Evolutionary conservation across 2,113 vertebrate genomes (phyloP).

Genomic region (Dipodomys stephensi): DNA sequence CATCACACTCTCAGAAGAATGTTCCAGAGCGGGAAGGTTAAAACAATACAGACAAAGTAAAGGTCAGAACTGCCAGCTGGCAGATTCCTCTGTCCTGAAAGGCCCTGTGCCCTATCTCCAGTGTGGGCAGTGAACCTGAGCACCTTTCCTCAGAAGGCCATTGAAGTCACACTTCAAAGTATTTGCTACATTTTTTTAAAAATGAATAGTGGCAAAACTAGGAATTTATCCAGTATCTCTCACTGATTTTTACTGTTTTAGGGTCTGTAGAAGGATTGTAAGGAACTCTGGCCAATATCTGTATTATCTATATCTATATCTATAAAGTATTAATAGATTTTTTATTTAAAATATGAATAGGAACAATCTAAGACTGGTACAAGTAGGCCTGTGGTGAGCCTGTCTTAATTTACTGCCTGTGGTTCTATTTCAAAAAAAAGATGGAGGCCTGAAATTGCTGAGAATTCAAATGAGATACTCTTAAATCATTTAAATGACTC

Average conservation of each 20-base stretch:
- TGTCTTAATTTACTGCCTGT: conserved; percentile 45
- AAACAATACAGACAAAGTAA: background rate
- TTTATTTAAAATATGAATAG: background rate
- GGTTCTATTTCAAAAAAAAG: conserved; percentile 40
- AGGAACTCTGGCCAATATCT: background rate
- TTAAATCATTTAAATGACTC: conserved; percentile 49
- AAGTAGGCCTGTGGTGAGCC: background rate
- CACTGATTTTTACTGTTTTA: conserved; percentile 25
- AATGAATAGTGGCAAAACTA: conserved; percentile 54
- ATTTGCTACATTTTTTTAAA: conserved; percentile 30
- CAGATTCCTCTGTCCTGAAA: accelerated
- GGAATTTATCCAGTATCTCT: conserved; percentile 47
- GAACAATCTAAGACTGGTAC: background rate
- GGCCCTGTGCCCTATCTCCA: background rate
- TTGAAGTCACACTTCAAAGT: conserved; percentile 39
- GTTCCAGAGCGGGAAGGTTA: background rate
- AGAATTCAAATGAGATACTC: conserved; percentile 7
- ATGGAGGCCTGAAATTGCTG: conserved; percentile 28
- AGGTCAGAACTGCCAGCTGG: background rate
- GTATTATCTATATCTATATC: no score
- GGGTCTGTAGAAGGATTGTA: background rate
- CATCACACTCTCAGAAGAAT: background rate
- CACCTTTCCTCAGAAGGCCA: background rate
- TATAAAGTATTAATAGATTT: conserved; percentile 36
- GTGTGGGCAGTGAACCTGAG: background rate